A percentile compares a stretch with the other conserved stretches of the same genome.
These are phyloP conservation scores for Drosophila greeni DNA, from an alignment of 2,888 invertebrate genomes.

Conservation along the genomic window DNA sequence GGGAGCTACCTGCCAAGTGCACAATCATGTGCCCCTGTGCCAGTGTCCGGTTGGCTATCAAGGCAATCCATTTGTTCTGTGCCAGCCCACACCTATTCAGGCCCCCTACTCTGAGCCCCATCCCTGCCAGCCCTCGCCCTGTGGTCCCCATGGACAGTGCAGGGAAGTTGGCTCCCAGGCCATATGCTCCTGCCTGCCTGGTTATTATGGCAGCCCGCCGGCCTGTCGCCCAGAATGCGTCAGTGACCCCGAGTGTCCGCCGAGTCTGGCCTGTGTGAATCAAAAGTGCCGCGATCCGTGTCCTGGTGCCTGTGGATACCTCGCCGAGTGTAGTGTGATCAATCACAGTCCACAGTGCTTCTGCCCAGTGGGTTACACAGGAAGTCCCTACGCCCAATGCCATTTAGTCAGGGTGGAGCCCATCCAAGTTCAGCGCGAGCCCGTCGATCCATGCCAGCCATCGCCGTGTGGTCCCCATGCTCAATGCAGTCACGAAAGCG, in stretches of 20 bases:
- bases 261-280: slow-evolving; percentile 84
- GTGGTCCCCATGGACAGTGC: slow-evolving; percentile 85
- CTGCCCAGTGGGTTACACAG: slow-evolving; percentile 83
- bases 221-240: slow-evolving; percentile 86
- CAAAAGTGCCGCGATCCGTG: slow-evolving; percentile 87
- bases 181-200: slow-evolving; percentile 82
- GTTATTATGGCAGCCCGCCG: slow-evolving; percentile 84
- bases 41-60: slow-evolving; percentile 81
- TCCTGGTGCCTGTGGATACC: slow-evolving; percentile 85
- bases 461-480: slow-evolving; percentile 87
- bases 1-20: slow-evolving; percentile 86
- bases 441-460: slow-evolving; percentile 80
- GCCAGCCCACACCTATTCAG: slow-evolving; percentile 70
- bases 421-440: slow-evolving; percentile 36
- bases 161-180: slow-evolving; percentile 82
- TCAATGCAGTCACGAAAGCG: slow-evolving; percentile 83
- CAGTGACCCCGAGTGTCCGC: slow-evolving; percentile 84
- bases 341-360: slow-evolving; percentile 87
- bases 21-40: slow-evolving; percentile 85
- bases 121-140: slow-evolving; percentile 85
- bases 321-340: slow-evolving; percentile 84
- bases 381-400: slow-evolving; percentile 84
- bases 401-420: slow-evolving; percentile 56
- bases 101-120: slow-evolving; percentile 63
- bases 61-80: slow-evolving; percentile 84